Evolutionary conservation across 2,113 vertebrate genomes (phyloP).

Genomic region (Carettochelys insculpta): DNA sequence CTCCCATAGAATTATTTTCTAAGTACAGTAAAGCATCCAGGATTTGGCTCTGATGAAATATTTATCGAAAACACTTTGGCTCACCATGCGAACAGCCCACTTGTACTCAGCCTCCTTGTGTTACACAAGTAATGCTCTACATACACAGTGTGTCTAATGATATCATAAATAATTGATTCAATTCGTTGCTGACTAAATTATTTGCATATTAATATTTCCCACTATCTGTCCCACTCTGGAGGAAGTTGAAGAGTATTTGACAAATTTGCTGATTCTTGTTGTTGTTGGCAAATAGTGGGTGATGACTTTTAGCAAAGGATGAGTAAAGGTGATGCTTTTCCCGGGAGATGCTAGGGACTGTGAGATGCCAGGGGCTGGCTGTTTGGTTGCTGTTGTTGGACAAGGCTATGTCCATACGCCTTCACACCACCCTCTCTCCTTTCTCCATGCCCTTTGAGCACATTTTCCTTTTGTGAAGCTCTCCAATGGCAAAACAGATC

Average conservation of each 20-base stretch:
- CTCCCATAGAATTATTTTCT: background rate
- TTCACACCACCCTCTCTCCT: fast-evolving
- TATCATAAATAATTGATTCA: background rate
- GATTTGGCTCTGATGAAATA: background rate
- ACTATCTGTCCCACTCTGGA: background rate
- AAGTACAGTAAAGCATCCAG: background rate
- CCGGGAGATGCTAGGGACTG: background rate
- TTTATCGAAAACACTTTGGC: too few relatives aligned
- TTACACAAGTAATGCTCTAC: background rate
- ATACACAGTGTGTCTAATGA: background rate
- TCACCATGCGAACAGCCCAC: background rate
- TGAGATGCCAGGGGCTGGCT: background rate
- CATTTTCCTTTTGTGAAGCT: background rate
- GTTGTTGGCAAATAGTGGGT: background rate
- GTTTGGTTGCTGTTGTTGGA: fast-evolving
- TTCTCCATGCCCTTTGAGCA: fast-evolving
- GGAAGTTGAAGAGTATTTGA: background rate
- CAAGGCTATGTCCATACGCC: background rate
- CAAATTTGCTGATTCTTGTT: too few relatives aligned
- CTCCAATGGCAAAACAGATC: background rate
- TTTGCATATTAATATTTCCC: background rate
- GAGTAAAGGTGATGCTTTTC: background rate
- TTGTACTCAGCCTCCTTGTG: background rate
- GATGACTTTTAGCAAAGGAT: background rate
- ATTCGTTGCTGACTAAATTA: background rate